A percentile compares a stretch with the other conserved stretches of the same genome.
Conservation (phyloP, 64 coral and sea anemone genomes). For the Pocillopora damicornis region DNA sequence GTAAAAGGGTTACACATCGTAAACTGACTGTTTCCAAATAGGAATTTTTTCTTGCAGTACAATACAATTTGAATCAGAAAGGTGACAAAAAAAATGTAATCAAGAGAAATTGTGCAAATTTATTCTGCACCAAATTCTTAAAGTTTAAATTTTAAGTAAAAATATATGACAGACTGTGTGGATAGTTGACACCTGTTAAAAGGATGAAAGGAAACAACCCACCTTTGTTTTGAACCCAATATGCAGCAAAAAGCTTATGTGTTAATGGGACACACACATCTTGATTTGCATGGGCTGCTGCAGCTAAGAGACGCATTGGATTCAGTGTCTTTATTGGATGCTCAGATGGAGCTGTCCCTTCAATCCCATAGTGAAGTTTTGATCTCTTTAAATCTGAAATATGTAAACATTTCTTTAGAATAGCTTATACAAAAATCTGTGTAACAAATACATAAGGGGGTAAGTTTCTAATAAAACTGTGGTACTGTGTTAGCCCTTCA, state of each 20-base stretch:
- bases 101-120: background rate
- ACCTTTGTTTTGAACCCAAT: conserved; percentile 83
- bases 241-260: conserved; percentile 67
- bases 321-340: conserved; percentile 66
- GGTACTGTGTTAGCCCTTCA: no score
- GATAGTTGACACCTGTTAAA: background rate
- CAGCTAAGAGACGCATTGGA: conserved; percentile 89
- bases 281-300: conserved; percentile 53
- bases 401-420: background rate
- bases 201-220: background rate
- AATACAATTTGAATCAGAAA: no score
- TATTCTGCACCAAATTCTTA: background rate
- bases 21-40: no score
- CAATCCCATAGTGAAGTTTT: conserved; percentile 63
- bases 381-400: conserved; percentile 77
- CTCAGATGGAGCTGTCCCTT: conserved; percentile 46
- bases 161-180: no score
- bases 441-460: no score
- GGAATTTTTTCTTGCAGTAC: no score
- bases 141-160: no score
- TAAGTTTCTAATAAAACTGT: no score
- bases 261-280: conserved; percentile 59
- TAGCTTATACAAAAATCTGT: no score
- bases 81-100: background rate
- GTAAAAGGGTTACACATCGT: no score